A percentile compares a stretch with the other conserved stretches of the same genome.
phyloP scores from a whole-genome alignment of 2,888 invertebrate species.

The Euspilapteryx auroguttella region DNA sequence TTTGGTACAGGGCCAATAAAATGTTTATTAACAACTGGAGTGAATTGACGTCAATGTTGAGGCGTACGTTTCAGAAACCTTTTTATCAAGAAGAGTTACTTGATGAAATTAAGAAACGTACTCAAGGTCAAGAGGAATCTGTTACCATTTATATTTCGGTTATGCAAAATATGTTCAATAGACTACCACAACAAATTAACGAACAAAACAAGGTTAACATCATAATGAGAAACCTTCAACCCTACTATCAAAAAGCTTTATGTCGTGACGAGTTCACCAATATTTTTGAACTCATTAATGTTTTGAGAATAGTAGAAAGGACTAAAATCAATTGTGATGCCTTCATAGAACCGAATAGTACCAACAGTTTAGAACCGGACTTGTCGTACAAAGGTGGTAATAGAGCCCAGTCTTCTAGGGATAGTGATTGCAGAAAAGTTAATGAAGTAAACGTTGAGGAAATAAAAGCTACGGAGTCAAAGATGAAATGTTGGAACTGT shows the following conservation, averaged over 20 bases:
- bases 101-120: conserved; percentile 2
- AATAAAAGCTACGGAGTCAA: too few relatives aligned
- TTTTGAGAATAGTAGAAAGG: too few relatives aligned
- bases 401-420: too few relatives aligned
- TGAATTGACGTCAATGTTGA: background rate
- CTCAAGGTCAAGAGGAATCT: conserved; percentile 1
- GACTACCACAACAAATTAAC: background rate
- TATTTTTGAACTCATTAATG: conserved; percentile 4
- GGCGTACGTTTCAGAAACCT: conserved; percentile 1
- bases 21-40: background rate
- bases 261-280: conserved; percentile 6
- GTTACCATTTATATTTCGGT: conserved; percentile 1
- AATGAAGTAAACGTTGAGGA: too few relatives aligned
- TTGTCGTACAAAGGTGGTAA: too few relatives aligned
- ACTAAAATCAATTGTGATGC: too few relatives aligned
- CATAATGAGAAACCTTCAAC: conserved; percentile 4
- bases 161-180: conserved; percentile 4
- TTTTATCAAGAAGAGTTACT: conserved; percentile 3
- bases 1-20: conserved; percentile 3
- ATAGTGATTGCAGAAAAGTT: too few relatives aligned
- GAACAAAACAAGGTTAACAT: background rate
- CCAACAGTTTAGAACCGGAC: too few relatives aligned
- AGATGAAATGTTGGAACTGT: too few relatives aligned
- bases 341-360: too few relatives aligned
- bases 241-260: conserved; percentile 7